Evolutionary conservation across 2,888 invertebrate genomes (phyloP).

Genomic region (Biston betularia): DNA sequence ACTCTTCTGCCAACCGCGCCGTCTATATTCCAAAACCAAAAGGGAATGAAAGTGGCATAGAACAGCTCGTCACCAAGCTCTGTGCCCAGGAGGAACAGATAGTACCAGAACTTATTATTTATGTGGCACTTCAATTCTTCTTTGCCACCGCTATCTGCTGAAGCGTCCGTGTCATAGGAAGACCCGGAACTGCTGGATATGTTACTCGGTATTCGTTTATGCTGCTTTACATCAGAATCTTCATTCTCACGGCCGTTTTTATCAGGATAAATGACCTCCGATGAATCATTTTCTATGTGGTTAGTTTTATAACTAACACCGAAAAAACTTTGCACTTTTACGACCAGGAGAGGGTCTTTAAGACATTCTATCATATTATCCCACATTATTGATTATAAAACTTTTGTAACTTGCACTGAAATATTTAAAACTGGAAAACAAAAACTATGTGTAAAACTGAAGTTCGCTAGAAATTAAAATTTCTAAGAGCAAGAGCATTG

Average conservation of each 20-base stretch:
- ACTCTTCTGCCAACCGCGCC: conserved; percentile 94
- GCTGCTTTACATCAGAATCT: conserved; percentile 61
- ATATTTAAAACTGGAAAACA: neutral
- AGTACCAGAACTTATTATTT: conserved; percentile 93
- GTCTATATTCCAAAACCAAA: conserved; percentile 98
- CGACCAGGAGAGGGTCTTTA: conserved; percentile 91
- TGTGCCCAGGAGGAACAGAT: conserved; percentile 93
- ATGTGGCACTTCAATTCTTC: conserved; percentile 83
- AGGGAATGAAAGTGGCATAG: conserved; percentile 96
- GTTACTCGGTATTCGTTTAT: conserved; percentile 74
- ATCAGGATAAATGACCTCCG: conserved; percentile 65
- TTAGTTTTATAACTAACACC: conserved; percentile 87
- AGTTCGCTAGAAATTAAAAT: neutral
- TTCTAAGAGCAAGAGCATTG: neutral
- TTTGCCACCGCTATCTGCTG: conserved; percentile 65
- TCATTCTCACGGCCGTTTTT: conserved; percentile 59
- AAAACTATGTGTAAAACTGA: neutral
- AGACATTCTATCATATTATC: conserved; percentile 87
- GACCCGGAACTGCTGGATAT: conserved; percentile 74
- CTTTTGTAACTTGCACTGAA: neutral
- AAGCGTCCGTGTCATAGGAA: conserved; percentile 73
- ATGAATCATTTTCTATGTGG: conserved; percentile 57
- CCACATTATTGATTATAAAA: conserved; percentile 65
- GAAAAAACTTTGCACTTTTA: conserved; percentile 92
- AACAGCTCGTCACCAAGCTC: conserved; percentile 96